A percentile compares a stretch with the other conserved stretches of the same genome.
phyloP scores from a whole-genome alignment of 2,113 vertebrate genomes.

The Anas platyrhynchos region DNA sequence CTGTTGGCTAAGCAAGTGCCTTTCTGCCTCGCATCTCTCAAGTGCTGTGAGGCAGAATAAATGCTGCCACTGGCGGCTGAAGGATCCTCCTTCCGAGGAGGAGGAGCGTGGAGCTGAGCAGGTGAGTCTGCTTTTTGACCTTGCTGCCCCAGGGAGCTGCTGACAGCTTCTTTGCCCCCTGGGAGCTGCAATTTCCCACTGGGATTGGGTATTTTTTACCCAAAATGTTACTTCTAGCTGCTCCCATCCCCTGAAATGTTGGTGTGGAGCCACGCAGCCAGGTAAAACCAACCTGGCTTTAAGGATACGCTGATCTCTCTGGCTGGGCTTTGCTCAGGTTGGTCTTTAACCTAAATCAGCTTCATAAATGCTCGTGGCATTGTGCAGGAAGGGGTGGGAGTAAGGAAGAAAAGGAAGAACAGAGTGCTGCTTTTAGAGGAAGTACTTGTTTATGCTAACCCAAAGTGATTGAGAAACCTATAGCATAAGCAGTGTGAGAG shows the following conservation, averaged over 20 bases:
- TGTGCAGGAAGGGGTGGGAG: slow-evolving; percentile 19
- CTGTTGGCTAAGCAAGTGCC: not conserved
- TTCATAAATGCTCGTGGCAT: not conserved
- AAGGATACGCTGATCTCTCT: not conserved
- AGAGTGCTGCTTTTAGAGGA: slow-evolving; percentile 10
- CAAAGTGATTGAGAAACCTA: not conserved
- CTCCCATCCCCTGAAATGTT: fast-evolving
- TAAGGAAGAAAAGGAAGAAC: slow-evolving; percentile 23
- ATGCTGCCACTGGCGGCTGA: not conserved
- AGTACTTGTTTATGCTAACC: slow-evolving; percentile 16
- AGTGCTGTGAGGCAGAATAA: not conserved
- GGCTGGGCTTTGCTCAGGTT: not conserved
- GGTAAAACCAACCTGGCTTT: not conserved
- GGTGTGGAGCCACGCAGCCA: not conserved
- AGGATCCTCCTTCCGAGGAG: not conserved
- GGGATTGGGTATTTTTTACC: not conserved
- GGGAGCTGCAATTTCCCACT: not conserved
- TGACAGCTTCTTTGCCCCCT: not conserved
- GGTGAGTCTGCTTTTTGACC: not conserved
- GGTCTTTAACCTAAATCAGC: not conserved
- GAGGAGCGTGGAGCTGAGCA: not conserved
- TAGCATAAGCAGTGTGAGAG: not conserved
- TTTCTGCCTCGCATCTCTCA: slow-evolving; percentile 9
- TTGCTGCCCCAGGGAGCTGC: not conserved
- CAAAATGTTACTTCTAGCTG: not conserved